Evolutionary conservation across 1,140 invertebrate species (phyloP).

Genomic region (Neuroterus valhalla): DNA sequence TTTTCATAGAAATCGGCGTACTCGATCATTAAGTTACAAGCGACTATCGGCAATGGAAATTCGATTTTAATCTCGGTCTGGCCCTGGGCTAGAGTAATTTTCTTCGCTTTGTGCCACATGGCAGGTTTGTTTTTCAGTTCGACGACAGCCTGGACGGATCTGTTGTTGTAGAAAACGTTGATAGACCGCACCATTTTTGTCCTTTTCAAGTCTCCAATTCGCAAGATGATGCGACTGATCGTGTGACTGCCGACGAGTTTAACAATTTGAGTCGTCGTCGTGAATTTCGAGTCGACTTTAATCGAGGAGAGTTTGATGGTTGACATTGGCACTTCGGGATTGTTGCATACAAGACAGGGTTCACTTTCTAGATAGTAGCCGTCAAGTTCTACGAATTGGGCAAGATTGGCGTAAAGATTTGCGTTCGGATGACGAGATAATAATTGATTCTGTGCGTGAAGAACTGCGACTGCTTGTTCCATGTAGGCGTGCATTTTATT

Average conservation of each 20-base stretch:
- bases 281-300: constrained; percentile 97
- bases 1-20: constrained; percentile 98
- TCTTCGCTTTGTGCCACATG: constrained; percentile 97
- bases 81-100: constrained; percentile 89
- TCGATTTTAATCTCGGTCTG: constrained; percentile 98
- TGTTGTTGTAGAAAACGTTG: constrained; percentile 98
- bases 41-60: constrained; percentile 96
- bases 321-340: constrained; percentile 94
- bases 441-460: constrained; percentile 91
- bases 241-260: constrained; percentile 96
- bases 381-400: constrained; percentile 95
- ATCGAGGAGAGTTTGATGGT: constrained; percentile 95
- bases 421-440: constrained; percentile 95
- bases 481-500: constrained; percentile 85
- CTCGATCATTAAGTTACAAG: constrained; percentile 99
- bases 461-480: constrained; percentile 88
- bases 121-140: constrained; percentile 97
- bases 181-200: constrained; percentile 98
- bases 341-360: constrained; percentile 97
- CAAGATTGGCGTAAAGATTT: constrained; percentile 92
- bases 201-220: constrained; percentile 95
- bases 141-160: constrained; percentile 95
- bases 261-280: constrained; percentile 97
- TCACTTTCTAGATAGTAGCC: constrained; percentile 98
- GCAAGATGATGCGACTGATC: constrained; percentile 94